These are phyloP conservation scores for Phalacrocorax carbo DNA, from an alignment of 2,113 vertebrate genomes.

Conservation along the genomic window DNA sequence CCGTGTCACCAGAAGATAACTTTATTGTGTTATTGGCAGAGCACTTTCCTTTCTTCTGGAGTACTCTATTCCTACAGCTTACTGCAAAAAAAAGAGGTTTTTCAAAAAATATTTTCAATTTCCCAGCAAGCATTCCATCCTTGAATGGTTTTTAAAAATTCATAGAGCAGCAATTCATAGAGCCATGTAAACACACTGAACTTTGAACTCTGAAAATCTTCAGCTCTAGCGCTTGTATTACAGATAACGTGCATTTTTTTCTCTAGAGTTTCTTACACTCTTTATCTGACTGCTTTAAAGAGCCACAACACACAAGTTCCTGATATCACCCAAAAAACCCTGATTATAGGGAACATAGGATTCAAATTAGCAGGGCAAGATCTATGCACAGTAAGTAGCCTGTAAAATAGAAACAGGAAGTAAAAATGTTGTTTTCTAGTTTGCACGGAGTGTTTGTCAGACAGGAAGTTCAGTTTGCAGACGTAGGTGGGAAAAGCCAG, in stretches of 20 bases:
- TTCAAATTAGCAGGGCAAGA: neutral
- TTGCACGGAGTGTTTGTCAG: neutral
- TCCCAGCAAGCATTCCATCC: neutral
- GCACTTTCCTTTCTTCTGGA: neutral
- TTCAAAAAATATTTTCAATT: neutral
- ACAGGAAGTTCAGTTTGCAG: neutral
- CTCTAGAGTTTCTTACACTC: neutral
- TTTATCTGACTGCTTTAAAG: neutral
- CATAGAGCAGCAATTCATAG: rapidly evolving
- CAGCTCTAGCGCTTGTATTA: neutral
- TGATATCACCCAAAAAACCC: neutral
- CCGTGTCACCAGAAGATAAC: neutral
- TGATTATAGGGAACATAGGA: neutral
- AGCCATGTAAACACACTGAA: neutral
- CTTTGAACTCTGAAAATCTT: neutral
- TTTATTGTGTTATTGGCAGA: neutral
- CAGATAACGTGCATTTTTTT: neutral
- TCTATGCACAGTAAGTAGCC: neutral
- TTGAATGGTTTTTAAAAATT: neutral
- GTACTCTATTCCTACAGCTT: neutral
- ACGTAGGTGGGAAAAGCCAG: neutral
- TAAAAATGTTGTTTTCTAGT: neutral
- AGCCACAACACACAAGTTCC: neutral
- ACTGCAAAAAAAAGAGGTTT: neutral
- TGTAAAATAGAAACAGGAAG: neutral